Evolutionary conservation across 2,113 vertebrate species (phyloP).

Genomic region (Eonycteris spelaea): DNA sequence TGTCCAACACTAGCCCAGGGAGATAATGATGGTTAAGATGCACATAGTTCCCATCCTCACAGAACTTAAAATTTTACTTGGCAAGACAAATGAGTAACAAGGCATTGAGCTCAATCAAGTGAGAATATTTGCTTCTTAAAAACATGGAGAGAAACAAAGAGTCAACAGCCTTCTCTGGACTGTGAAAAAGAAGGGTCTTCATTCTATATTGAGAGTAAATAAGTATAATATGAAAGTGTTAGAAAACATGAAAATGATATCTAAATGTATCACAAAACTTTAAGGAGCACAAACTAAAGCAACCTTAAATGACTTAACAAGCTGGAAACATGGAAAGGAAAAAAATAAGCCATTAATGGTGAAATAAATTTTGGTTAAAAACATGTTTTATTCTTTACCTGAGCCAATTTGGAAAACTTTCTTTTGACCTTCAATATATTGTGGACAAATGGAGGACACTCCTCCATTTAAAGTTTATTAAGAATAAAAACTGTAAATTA

Average conservation of each 20-base stretch:
- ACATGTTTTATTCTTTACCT: conserved; percentile 27
- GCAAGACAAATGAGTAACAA: background rate
- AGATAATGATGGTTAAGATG: background rate
- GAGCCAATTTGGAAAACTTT: conserved; percentile 25
- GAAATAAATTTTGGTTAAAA: conserved; percentile 55
- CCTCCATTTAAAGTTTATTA: background rate
- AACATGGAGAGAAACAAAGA: background rate
- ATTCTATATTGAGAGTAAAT: background rate
- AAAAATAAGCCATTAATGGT: conserved; percentile 18
- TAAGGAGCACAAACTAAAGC: conserved; percentile 28
- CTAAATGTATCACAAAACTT: conserved; percentile 26
- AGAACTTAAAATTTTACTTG: background rate
- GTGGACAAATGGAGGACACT: background rate
- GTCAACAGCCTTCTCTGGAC: background rate
- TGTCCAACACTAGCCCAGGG: background rate
- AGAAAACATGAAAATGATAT: conserved; percentile 44
- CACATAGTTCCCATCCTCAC: background rate
- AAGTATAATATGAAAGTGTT: background rate
- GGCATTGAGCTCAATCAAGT: background rate
- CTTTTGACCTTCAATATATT: background rate
- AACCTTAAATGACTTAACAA: conserved; percentile 41
- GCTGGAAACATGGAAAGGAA: conserved; percentile 33
- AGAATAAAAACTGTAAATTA: background rate
- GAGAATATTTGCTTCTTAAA: background rate
- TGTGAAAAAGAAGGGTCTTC: background rate